These are phyloP conservation scores for Ips nitidus DNA, from an alignment of 1,140 invertebrate genomes.

Conservation along the genomic window DNA sequence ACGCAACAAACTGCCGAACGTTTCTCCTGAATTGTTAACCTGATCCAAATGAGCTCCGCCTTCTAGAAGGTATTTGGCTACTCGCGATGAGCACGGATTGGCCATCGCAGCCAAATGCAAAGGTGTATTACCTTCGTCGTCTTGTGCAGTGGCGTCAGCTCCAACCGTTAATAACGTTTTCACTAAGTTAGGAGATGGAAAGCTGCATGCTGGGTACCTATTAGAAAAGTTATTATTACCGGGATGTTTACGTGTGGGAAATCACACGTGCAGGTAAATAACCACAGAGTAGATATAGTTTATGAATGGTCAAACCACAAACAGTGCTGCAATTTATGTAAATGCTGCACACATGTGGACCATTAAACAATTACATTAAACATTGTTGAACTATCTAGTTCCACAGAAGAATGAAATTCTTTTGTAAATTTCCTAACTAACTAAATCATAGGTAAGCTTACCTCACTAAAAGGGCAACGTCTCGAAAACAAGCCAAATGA, in stretches of 20 bases:
- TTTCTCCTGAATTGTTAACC: slow-evolving; percentile 78
- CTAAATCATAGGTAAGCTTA: slow-evolving; percentile 10
- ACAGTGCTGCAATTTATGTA: too few relatives aligned
- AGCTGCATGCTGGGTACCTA: slow-evolving; percentile 71
- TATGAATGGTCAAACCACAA: not conserved
- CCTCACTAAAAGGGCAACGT: slow-evolving; percentile 60
- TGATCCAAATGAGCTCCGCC: slow-evolving; percentile 85
- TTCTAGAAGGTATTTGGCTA: slow-evolving; percentile 71
- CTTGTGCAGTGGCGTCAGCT: slow-evolving; percentile 73
- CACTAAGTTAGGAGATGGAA: slow-evolving; percentile 73
- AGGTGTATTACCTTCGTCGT: slow-evolving; percentile 79
- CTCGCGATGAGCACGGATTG: slow-evolving; percentile 63
- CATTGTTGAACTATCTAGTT: too few relatives aligned
- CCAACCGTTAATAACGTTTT: slow-evolving; percentile 80
- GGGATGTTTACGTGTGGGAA: not conserved
- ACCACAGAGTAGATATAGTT: too few relatives aligned
- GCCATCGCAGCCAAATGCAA: slow-evolving; percentile 73
- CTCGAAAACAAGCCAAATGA: slow-evolving; percentile 74
- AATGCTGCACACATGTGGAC: not conserved
- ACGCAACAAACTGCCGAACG: slow-evolving; percentile 70
- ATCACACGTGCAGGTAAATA: too few relatives aligned
- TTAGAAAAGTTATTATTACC: not conserved
- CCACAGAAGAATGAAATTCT: not conserved
- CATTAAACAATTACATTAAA: too few relatives aligned
- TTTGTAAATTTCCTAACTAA: not conserved